Evolutionary conservation across 2,113 vertebrate species (phyloP), one percentile per base, ranked within the genome.

Genomic region (Willisornis vidua): DNA sequence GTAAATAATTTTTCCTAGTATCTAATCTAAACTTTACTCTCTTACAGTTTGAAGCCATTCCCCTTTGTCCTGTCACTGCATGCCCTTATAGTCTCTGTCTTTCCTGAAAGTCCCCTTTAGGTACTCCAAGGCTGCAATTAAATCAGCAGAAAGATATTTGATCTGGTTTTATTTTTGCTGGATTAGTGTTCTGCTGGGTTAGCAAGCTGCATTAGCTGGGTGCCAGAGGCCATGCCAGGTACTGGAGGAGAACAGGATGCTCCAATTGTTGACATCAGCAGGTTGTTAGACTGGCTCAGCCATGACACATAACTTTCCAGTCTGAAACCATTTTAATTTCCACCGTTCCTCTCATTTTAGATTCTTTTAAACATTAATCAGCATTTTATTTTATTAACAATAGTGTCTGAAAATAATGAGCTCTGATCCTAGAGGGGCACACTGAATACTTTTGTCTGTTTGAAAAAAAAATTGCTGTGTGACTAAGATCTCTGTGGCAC

Each of bases 261-360:
- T 81, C 57, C 0, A 0, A 29, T 29, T 80, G 43, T 58, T 84
- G 82, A 48, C 59, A 81, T 70, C 88, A 90, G 65, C 43, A 67
- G 35, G 33, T 71, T 77, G 90, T 62, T 74, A 71, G 52, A 77
- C 89, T 71, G 86, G 76, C 80, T 94, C 45, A 67, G 57, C 87
- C 0, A 0, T 59, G 63, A 26, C 5, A 1, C 0, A 1, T 14
- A 46, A 29, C 57, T 68, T 92, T 75, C 52, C 61, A 86, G 45
- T 57, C 86, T 71, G 84, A 80, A 71, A 51, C 14, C 25, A 14
- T 73, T 81, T 80, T 66, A 6, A 37, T 83, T 85, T 87, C 72
- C 62, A 39, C 19, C 26, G 26, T 74, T 73, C 28, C 45, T 86
- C 51, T 45, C 22, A 11, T 55, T 73, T 94, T 20, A 78, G 39